Percentiles rank a stretch among this genome's conserved stretches.
These are phyloP conservation scores for Halictus quadricinctus DNA, from an alignment of 2,888 invertebrate species.

Conservation along the genomic window DNA sequence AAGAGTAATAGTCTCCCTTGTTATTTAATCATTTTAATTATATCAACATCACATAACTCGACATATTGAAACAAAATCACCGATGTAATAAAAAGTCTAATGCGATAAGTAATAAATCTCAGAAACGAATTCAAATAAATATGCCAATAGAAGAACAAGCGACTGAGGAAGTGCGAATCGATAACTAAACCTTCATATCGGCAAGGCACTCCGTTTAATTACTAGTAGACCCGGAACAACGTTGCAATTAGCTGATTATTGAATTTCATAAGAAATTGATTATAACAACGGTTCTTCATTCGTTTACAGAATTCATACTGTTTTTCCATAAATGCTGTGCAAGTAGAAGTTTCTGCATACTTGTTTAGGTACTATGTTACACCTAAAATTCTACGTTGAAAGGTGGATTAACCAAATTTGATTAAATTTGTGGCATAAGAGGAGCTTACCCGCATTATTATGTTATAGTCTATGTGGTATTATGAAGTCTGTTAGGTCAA, in stretches of 20 bases:
- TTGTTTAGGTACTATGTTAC: not conserved
- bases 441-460: not conserved
- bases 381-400: not conserved
- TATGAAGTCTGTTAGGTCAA: not conserved
- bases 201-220: no score
- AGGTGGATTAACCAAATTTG: conserved; percentile 7
- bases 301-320: not conserved
- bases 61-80: no score
- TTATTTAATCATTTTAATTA: no score
- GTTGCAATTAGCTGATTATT: not conserved
- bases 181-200: not conserved
- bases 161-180: not conserved
- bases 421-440: not conserved
- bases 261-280: not conserved
- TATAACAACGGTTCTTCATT: not conserved
- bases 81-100: no score
- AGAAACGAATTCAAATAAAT: not conserved
- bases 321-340: not conserved
- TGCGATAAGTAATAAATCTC: no score
- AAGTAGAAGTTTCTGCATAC: not conserved
- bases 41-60: no score
- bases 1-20: no score
- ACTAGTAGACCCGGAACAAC: no score
- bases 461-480: not conserved
- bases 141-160: not conserved